These are phyloP conservation scores for Drosophila pandora DNA, from an alignment of 1,140 invertebrate species.

Conservation along the genomic window DNA sequence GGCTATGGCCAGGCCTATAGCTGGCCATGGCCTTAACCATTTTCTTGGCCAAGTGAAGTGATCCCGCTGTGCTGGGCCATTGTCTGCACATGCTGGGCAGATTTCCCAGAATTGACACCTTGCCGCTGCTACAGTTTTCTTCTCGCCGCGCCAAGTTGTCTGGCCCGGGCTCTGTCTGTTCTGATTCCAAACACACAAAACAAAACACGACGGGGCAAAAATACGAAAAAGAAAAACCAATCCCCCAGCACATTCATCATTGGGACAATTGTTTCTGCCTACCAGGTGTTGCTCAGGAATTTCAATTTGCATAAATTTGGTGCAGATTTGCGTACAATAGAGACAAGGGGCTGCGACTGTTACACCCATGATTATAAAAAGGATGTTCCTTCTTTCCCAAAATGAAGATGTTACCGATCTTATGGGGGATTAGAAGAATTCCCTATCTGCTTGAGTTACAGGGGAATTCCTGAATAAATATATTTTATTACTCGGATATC, in stretches of 20 bases:
- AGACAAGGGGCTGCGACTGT: slow-evolving; percentile 15
- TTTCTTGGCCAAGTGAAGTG: slow-evolving; percentile 49
- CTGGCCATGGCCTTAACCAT: slow-evolving; percentile 53
- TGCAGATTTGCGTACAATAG: slow-evolving; percentile 78
- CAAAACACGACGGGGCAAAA: background rate
- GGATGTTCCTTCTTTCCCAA: slow-evolving; percentile 5
- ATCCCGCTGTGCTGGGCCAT: slow-evolving; percentile 60
- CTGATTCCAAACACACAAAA: slow-evolving; percentile 1
- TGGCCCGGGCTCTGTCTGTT: slow-evolving; percentile 31
- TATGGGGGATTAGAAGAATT: background rate
- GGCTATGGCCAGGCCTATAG: slow-evolving; percentile 1
- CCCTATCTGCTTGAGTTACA: background rate
- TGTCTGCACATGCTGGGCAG: slow-evolving; percentile 58
- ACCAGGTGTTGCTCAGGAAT: slow-evolving; percentile 74
- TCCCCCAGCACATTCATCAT: slow-evolving; percentile 65
- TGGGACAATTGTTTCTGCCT: slow-evolving; percentile 46
- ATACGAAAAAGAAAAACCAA: slow-evolving; percentile 20
- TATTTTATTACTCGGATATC: too few relatives aligned
- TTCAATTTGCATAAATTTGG: slow-evolving; percentile 80
- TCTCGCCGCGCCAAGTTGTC: slow-evolving; percentile 68
- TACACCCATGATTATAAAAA: slow-evolving; percentile 27
- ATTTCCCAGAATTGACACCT: slow-evolving; percentile 79
- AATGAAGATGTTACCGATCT: slow-evolving; percentile 46
- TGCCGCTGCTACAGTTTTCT: slow-evolving; percentile 73
- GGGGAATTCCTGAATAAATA: too few relatives aligned